Evolutionary conservation across 1,140 invertebrate genomes (phyloP).

Genomic region (Diplogasteroides magnus): DNA sequence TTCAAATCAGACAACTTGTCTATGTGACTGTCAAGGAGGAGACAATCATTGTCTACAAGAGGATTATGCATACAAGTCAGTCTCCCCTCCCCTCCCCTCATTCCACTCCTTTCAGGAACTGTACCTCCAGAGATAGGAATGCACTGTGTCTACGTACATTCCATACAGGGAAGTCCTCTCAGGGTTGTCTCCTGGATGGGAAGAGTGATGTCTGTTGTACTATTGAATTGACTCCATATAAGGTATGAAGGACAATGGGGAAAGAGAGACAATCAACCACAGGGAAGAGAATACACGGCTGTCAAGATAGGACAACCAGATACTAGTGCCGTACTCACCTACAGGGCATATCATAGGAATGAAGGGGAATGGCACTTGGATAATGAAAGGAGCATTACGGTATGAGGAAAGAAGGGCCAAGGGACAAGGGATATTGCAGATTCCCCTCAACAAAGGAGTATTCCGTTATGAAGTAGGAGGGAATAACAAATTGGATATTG

Average conservation of each 20-base stretch:
- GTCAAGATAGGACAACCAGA: conserved; percentile 40
- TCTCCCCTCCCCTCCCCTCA: neutral
- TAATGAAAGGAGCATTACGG: conserved; percentile 5
- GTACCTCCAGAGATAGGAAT: conserved; percentile 25
- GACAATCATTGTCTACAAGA: conserved; percentile 40
- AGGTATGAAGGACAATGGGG: conserved; percentile 45
- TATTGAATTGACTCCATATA: conserved; percentile 39
- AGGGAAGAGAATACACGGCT: conserved; percentile 30
- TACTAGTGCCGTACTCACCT: conserved; percentile 37
- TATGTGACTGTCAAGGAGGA: conserved; percentile 48
- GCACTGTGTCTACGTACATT: conserved; percentile 47
- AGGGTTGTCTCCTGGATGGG: conserved; percentile 30
- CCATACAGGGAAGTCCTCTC: conserved; percentile 32
- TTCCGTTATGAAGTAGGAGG: conserved; percentile 45
- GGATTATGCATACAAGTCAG: conserved; percentile 41
- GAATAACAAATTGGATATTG: conserved; percentile 29
- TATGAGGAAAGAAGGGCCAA: conserved; percentile 8
- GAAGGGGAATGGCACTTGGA: neutral
- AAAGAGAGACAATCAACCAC: neutral
- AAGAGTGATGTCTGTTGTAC: conserved; percentile 44
- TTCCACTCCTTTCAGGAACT: conserved; percentile 33
- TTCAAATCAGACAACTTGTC: conserved; percentile 35
- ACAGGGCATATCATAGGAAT: conserved; percentile 8
- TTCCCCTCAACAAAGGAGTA: conserved; percentile 41
- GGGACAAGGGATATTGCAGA: conserved; percentile 8